Evolutionary conservation across 1,140 invertebrate species (phyloP), one percentile per base, ranked within the genome.

Genomic region (Drosophila tsacasi): DNA sequence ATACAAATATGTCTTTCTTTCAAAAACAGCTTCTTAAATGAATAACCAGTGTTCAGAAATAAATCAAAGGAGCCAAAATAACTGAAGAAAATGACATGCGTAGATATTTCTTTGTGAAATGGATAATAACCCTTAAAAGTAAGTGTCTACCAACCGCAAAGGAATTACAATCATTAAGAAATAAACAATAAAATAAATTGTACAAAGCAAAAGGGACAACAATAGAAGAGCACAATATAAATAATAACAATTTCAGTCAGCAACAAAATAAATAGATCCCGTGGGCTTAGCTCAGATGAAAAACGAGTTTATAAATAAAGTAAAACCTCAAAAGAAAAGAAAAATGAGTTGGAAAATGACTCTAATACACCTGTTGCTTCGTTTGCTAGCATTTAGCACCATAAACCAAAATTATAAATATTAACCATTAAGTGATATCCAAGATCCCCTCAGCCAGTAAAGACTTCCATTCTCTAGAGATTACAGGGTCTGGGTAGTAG

Each of bases 401-500:
- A 10, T 17, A 17, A 54, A 55, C 1, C 0, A 23, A 39, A 39
- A 57, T 57, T 23, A n/a, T 2, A 10, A 55, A 25, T 23, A 25
- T 25, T 39, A 57, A 39, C 9, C 17, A 12, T 1, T 25, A 10
- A 4, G 19, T 25, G 23, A 2, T 55, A 23, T 55, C 25, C 1
- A 10, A 25, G n/a, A 8, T 15, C 17, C 32, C 15, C 21, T 5
- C 30, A 37, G 8, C 21, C 15, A 23, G 25, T n/a, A 60, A 30
- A 27, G 10, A 52, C 54, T 37, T 55, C 23, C 5, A 25, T 6
- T 17, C 2, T 21, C 2, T 21, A 2, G n/a, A 23, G 40, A 67
- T 52, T 55, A 77, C 35, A 69, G 42, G 50, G 50, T 40, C 50
- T 39, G 25, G 15, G 27, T 9, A 40, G n/a, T 54, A 59, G 21